These are phyloP conservation scores for Achroia grisella DNA, from an alignment of 1,140 invertebrate species.

Conservation along the genomic window DNA sequence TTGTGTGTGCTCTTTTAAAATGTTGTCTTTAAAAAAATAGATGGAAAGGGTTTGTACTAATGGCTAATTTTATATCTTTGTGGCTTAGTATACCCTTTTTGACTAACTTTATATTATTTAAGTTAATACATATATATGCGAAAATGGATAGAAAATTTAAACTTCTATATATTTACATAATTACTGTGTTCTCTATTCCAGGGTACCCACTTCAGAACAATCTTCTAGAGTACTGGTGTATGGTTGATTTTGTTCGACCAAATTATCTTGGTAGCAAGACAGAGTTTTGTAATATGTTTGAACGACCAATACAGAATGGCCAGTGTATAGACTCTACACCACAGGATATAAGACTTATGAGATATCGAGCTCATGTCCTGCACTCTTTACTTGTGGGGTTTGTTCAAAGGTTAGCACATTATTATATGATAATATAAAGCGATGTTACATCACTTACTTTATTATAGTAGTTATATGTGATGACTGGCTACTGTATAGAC, in stretches of 20 bases:
- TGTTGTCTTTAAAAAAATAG: no score
- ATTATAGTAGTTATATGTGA: no score
- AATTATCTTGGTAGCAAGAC: slow-evolving; percentile 94
- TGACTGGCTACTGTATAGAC: no score
- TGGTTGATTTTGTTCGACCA: slow-evolving; percentile 96
- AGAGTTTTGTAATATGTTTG: slow-evolving; percentile 97
- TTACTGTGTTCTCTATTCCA: slow-evolving; percentile 19
- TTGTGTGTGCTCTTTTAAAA: no score
- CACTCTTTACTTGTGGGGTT: slow-evolving; percentile 93
- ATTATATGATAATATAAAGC: neutral
- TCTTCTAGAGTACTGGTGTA: slow-evolving; percentile 96
- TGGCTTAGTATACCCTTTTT: no score
- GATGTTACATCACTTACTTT: no score
- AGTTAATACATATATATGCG: no score
- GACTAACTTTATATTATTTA: no score
- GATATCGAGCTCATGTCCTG: slow-evolving; percentile 91
- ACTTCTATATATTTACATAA: neutral
- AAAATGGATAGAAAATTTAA: neutral
- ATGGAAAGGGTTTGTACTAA: no score
- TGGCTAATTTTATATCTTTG: no score
- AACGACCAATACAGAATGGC: slow-evolving; percentile 94
- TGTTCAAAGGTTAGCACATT: slow-evolving; percentile 81
- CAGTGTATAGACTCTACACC: slow-evolving; percentile 95
- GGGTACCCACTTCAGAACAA: slow-evolving; percentile 98
- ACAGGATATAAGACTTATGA: slow-evolving; percentile 91